Evolutionary conservation across 64 coral and sea anemone species (phyloP), one percentile per base, ranked within the genome.

Genomic region (Platygyra sinensis): DNA sequence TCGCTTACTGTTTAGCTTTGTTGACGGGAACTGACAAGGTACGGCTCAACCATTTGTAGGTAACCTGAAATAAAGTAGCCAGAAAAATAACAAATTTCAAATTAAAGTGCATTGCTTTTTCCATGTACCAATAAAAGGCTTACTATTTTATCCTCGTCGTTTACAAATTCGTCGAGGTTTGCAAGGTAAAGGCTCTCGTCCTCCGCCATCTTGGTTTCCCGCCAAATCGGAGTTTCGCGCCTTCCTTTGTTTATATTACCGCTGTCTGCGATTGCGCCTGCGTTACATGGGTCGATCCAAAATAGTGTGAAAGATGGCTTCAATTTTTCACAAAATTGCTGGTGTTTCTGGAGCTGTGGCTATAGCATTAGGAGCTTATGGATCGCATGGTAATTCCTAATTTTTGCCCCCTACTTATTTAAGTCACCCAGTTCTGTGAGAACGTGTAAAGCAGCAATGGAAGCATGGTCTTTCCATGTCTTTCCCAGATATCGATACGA

Each of bases 151-250:
- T 94, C 88, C 88, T 91, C 91, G 52, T 97, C 95, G 71, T 97
- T 93, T 20, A 97, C 87, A 63, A 94, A 97, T 77, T 97, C 95
- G 19, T 97, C 95, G 32, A 97, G 93, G 30, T 97, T 97, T 67
- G 90, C 95, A 76, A 97, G 52, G 49, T 91, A 97, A 46, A 97
- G 78, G n/a, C n/a, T n/a, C n/a, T n/a, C n/a, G n/a, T 87, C 95
- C 60, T 94, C 95, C 95, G 91, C 95, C 95, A 97, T 97, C 71
- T 97, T 97, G 88, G 36, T 91, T 97, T 97, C 95, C 82, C 95
- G 95, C 95, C 95, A 97, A 97, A 78, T 87, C 28, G 60, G 18
- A 46, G 29, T 57, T 89, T 87, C 16, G 73, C 51, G 52, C 76
- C 10, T 79, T 79, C 25, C 24, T 57, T 79, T 29, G 2, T 22